Base-by-base conservation (phyloP, 64 coral and sea anemone species). In the Pocillopora damicornis region DNA sequence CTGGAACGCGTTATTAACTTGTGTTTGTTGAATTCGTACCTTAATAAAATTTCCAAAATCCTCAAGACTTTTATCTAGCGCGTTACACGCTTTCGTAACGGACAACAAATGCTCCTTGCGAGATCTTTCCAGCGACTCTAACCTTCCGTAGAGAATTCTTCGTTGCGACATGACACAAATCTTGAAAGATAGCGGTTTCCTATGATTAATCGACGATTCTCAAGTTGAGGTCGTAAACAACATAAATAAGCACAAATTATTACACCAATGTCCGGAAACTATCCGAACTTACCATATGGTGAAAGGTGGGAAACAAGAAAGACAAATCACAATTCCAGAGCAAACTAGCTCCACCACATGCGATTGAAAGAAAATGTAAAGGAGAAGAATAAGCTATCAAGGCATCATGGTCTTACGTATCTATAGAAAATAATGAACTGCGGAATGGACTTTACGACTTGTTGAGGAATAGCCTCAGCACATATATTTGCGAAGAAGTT, bases 81-180 rank as follows among this genome's bases (percentile, higher is more conserved):
- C 4, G 3, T 80, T 61, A 63, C 60, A 80, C 78, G 62, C 23
- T 0, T 13, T 80, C 11, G 78, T 63, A 34, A 80, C 62, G 25
- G 59, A 15, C 7, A 30, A 61, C n/a, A 80, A 80, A 80, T 63
- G 1, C 13, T 60, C 78, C 2, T 58, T 18, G 15, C 78, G 78
- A 59, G 78, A 80, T 80, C 78, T 80, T 9, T 63, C 59, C 78
- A 80, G 60, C 13, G 26, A 59, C n/a, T 80, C 78, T n/a, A 80
- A 80, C 9, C 78, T 61, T 63, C 62, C 78, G 23, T 63, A 36
- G 2, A 63, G n/a, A 16, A 80, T 80, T 80, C 78, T 23, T 1
- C 23, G 8, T 63, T 63, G 78, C 12, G 59, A 34, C 59, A 80
- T 80, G 78, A 80, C 16, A 16, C 30, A 75, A 42, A 75, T 75